Conservation (phyloP, 2,113 vertebrate species). For the Steatornis caripensis region DNA sequence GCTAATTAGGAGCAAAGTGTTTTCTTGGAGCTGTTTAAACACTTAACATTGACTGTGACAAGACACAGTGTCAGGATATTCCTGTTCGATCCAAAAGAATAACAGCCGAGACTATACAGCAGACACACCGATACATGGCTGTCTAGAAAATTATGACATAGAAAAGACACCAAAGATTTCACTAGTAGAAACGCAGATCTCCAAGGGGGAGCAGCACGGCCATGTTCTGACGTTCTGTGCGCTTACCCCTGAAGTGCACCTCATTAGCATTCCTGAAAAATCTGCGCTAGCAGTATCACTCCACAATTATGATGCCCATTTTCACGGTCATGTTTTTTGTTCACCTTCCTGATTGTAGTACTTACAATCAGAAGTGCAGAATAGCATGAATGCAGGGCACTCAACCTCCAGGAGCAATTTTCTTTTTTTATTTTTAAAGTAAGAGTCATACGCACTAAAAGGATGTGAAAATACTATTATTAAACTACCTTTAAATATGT, state of each 20-base stretch:
- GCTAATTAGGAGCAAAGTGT: conserved; percentile 24
- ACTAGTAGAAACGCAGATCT: background rate
- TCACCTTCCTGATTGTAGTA: background rate
- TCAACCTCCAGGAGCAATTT: background rate
- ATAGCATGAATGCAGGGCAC: background rate
- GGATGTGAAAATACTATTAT: conserved; percentile 14
- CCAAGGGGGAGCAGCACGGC: background rate
- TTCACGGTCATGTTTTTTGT: background rate
- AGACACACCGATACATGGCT: background rate
- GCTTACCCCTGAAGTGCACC: background rate
- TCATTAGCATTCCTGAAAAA: background rate
- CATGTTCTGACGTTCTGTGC: background rate
- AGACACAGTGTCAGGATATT: background rate
- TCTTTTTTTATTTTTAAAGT: background rate
- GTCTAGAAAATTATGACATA: conserved; percentile 9
- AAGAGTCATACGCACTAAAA: background rate
- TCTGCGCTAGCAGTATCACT: background rate
- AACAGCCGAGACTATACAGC: background rate
- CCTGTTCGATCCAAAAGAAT: background rate
- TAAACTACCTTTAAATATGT: conserved; percentile 38
- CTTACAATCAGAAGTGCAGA: background rate
- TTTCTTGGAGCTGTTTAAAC: conserved; percentile 24
- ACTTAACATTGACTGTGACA: conserved; percentile 6
- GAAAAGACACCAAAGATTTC: background rate
- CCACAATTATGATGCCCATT: background rate